phyloP scores from a whole-genome alignment of 2,888 invertebrate genomes.

The Calliphora vomitoria region DNA sequence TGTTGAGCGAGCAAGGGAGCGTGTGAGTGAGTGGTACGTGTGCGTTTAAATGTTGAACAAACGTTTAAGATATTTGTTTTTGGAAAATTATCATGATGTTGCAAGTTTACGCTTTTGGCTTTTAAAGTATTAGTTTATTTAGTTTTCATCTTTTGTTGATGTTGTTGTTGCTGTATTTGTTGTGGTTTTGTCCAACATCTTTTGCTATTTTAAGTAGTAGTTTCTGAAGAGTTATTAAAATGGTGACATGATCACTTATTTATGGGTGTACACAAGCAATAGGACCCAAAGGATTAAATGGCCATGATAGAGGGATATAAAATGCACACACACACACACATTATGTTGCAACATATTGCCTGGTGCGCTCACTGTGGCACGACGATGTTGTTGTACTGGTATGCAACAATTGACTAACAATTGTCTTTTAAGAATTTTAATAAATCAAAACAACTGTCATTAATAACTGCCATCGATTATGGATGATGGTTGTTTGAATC shows the following conservation, averaged over 20 bases:
- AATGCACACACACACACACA: background rate
- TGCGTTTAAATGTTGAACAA: conserved; percentile 69
- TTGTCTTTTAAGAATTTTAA: conserved; percentile 58
- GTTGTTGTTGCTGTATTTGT: background rate
- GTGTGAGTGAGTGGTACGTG: conserved; percentile 40
- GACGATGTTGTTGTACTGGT: background rate
- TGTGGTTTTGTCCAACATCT: conserved; percentile 3
- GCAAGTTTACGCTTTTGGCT: conserved; percentile 71
- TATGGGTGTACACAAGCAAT: conserved; percentile 72
- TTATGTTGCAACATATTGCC: background rate
- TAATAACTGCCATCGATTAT: conserved; percentile 50
- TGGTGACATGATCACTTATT: conserved; percentile 74
- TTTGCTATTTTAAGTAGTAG: conserved; percentile 56
- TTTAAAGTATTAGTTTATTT: conserved; percentile 46
- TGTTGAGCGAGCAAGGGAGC: background rate
- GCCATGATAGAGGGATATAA: conserved; percentile 41
- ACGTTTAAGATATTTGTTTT: conserved; percentile 70
- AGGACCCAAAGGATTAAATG: conserved; percentile 72
- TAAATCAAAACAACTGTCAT: conserved; percentile 57
- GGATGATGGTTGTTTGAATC: background rate
- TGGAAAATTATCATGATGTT: conserved; percentile 76
- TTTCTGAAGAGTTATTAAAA: conserved; percentile 74
- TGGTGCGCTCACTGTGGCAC: no score
- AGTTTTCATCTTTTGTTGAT: conserved; percentile 36
- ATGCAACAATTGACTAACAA: conserved; percentile 55